Evolutionary conservation across 2,113 vertebrate species (phyloP).

Genomic region (Catharus fuscescens): DNA sequence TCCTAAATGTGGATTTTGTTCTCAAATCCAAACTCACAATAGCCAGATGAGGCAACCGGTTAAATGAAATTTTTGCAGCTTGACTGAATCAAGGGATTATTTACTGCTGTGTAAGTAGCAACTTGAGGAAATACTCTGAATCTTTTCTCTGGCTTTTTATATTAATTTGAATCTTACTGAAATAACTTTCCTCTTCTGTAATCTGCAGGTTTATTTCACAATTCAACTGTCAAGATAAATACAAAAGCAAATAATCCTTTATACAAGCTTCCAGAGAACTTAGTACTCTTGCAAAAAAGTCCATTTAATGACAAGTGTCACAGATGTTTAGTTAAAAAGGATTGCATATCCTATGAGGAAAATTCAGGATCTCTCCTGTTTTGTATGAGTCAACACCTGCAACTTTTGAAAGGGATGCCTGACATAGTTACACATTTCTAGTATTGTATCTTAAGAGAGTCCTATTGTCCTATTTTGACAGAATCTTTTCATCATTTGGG

Average conservation of each 20-base stretch:
- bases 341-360: neutral
- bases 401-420: neutral
- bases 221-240: neutral
- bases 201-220: neutral
- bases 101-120: neutral
- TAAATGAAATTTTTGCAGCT: neutral
- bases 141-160: neutral
- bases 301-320: rapidly evolving
- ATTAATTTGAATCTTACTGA: neutral
- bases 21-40: neutral
- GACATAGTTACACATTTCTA: rapidly evolving
- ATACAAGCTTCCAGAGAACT: neutral
- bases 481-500: neutral
- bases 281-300: neutral
- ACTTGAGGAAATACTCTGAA: neutral
- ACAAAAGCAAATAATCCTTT: neutral
- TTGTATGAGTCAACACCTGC: rapidly evolving
- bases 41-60: neutral
- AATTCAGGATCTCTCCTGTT: neutral
- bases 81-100: neutral
- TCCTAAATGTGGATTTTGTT: neutral
- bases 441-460: neutral
- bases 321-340: neutral
- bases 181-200: neutral
- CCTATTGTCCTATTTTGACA: neutral